Conservation (phyloP, 2,888 invertebrate species). For the Polietes domitor region DNA sequence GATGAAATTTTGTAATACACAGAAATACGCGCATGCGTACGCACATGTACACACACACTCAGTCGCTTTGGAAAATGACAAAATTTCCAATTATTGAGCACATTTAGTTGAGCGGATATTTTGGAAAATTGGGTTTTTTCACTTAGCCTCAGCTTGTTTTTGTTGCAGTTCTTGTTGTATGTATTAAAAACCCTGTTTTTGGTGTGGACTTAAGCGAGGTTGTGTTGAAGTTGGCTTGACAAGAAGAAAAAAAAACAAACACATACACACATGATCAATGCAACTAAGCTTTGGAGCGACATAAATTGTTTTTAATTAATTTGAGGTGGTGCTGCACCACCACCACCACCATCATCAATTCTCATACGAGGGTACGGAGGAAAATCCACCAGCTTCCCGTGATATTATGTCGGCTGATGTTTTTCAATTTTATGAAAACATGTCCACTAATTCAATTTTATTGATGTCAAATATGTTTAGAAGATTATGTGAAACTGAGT, state of each 20-base stretch:
- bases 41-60: not conserved
- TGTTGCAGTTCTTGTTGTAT: not conserved
- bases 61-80: not conserved
- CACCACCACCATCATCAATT: constrained; percentile 5
- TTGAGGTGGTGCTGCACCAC: constrained; percentile 30
- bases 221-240: constrained; percentile 1
- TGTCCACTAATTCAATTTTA: too few relatives aligned
- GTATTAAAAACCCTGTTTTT: constrained; percentile 48
- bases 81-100: constrained; percentile 15
- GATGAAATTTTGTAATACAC: constrained; percentile 20
- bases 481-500: too few relatives aligned
- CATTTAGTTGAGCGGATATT: not conserved
- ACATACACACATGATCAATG: not conserved
- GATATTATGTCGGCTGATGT: too few relatives aligned
- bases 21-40: not conserved
- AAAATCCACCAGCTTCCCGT: too few relatives aligned
- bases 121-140: constrained; percentile 15
- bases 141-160: not conserved
- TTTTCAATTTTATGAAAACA: too few relatives aligned
- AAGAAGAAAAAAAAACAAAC: not conserved
- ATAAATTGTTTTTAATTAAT: constrained; percentile 60
- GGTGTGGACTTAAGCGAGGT: not conserved
- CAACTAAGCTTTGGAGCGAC: constrained; percentile 32
- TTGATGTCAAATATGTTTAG: too few relatives aligned
- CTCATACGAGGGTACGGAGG: constrained; percentile 2